Base-by-base conservation (phyloP, 2,797 vertebrate species). In the Zalophus californianus region DNA sequence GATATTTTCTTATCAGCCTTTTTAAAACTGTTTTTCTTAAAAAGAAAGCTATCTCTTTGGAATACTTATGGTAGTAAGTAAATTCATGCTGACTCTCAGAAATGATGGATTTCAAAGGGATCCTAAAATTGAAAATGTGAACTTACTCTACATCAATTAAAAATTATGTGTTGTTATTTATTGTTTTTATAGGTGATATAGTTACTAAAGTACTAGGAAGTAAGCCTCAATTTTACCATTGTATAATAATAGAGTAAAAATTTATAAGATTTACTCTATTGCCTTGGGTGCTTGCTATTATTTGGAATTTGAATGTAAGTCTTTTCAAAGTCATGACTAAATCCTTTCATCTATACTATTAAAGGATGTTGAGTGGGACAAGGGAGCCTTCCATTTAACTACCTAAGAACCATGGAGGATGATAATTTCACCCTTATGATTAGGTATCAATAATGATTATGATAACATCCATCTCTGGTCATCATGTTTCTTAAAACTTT, bases 21-120 rank as follows among this genome's bases (percentile, higher is more conserved):
- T 93, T 90, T 50, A 79, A 95, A 97, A 87, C 9, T 83, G 20
- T 86, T 91, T 93, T 93, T 1, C 44, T 91, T 93, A 64, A 70
- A 88, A 90, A 86, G 70, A 94, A 93, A 90, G 4, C 23, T 83
- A 38, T 93, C 66, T 92, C 60, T 97, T 95, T 86, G 68, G 85
- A 72, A 32, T 25, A 58, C 23, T 89, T 94, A 70, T 21, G 83
- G 73, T 64, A n/a, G 38, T 70, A 95, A 92, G 48, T 72, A 89
- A 86, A 82, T 88, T 83, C 54, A 62, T 83, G 58, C n/a, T 88
- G 15, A 77, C 7, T 97, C 60, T 92, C 32, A 94, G n/a, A 95
- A 92, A 88, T 79, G 48, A 92, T 80, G 3, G 5, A 80, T 90
- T 96, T 95, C 75, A 97, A 93, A 86, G 29, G 23, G 25, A 73